phyloP scores from a whole-genome alignment of 2,797 vertebrate genomes.

The Ceyx erithaca region DNA sequence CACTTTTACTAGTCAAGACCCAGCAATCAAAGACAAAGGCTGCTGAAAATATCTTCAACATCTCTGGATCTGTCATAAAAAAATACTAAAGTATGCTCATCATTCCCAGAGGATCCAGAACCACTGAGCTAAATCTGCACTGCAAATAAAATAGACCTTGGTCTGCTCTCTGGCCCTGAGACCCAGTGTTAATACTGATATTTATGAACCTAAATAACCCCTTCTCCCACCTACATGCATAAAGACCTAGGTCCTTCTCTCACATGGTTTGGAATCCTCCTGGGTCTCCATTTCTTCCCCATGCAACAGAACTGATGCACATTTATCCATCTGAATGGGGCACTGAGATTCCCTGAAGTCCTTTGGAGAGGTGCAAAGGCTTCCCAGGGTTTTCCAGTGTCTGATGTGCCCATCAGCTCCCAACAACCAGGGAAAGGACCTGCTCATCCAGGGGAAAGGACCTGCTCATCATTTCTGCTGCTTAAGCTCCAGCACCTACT shows the following conservation, averaged over 20 bases:
- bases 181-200: neutral
- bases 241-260: neutral
- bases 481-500: neutral
- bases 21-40: neutral
- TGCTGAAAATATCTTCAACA: neutral
- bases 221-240: neutral
- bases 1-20: neutral
- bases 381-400: fast-evolving
- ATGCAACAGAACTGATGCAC: neutral
- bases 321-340: neutral
- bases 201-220: neutral
- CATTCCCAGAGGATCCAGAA: neutral
- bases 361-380: neutral
- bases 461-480: neutral
- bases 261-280: neutral
- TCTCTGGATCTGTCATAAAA: neutral
- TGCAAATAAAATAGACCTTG: neutral
- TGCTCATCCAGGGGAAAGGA: neutral
- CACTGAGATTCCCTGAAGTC: neutral
- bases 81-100: neutral
- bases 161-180: fast-evolving
- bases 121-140: neutral
- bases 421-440: neutral
- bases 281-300: neutral
- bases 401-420: neutral